A percentile compares a stretch with the other conserved stretches of the same genome.
These are phyloP conservation scores for Megalonaias nervosa DNA, from an alignment of 1,140 invertebrate species.

Conservation along the genomic window DNA sequence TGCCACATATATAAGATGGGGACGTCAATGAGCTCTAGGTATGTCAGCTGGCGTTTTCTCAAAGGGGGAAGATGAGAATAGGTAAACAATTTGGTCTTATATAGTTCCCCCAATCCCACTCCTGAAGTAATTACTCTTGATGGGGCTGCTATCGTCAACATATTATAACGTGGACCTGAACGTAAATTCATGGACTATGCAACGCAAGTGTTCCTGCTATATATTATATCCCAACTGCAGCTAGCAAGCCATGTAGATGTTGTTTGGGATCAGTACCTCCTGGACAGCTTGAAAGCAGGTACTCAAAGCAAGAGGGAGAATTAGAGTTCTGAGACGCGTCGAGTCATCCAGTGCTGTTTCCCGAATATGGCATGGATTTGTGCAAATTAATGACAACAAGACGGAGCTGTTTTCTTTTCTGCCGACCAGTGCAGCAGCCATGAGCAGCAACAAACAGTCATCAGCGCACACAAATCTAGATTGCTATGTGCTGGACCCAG, in stretches of 20 bases:
- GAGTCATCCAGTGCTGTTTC: slow-evolving; percentile 11
- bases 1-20: too few species aligned
- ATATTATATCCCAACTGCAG: slow-evolving; percentile 4
- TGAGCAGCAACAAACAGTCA: not conserved
- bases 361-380: slow-evolving; percentile 15
- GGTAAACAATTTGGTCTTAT: too few species aligned
- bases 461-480: too few species aligned
- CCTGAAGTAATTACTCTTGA: not conserved
- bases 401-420: slow-evolving; percentile 27
- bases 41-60: too few species aligned
- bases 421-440: not conserved
- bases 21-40: too few species aligned
- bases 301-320: not conserved
- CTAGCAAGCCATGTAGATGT: slow-evolving; percentile 11
- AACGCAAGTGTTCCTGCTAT: slow-evolving; percentile 11
- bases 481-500: not conserved
- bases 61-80: too few species aligned
- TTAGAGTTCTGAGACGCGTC: slow-evolving; percentile 6
- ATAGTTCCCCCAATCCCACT: too few species aligned
- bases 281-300: slow-evolving; percentile 13
- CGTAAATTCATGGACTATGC: not conserved
- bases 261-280: slow-evolving; percentile 27
- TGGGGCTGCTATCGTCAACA: slow-evolving; percentile 13
- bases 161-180: not conserved
- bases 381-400: slow-evolving; percentile 21